Evolutionary conservation across 2,888 invertebrate species (phyloP).

Genomic region (Tortricodes alternella): DNA sequence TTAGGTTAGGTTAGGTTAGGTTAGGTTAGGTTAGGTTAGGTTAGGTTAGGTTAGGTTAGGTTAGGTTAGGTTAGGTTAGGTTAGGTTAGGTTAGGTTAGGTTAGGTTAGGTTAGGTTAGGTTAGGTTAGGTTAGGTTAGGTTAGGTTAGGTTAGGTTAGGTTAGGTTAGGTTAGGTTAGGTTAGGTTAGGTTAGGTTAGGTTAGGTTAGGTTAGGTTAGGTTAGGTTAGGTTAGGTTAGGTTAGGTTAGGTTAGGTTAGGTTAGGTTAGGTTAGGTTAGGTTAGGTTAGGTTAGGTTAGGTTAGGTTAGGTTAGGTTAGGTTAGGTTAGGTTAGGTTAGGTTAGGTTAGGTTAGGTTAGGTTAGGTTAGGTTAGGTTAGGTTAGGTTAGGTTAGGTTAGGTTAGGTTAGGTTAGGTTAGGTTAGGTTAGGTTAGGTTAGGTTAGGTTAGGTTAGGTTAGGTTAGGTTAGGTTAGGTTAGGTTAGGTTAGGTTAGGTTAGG

Average conservation of each 20-base stretch:
- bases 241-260: slow-evolving; percentile 36
- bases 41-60: slow-evolving; percentile 32
- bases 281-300: slow-evolving; percentile 32
- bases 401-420: slow-evolving; percentile 34
- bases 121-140: slow-evolving; percentile 31
- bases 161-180: slow-evolving; percentile 32
- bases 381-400: slow-evolving; percentile 33
- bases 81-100: slow-evolving; percentile 26
- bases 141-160: slow-evolving; percentile 34
- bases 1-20: slow-evolving; percentile 33
- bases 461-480: slow-evolving; percentile 36
- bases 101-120: slow-evolving; percentile 29
- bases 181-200: slow-evolving; percentile 20
- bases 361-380: slow-evolving; percentile 34
- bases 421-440: slow-evolving; percentile 36
- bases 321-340: slow-evolving; percentile 27
- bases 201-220: slow-evolving; percentile 29
- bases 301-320: slow-evolving; percentile 33
- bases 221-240: slow-evolving; percentile 31
- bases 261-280: slow-evolving; percentile 33
- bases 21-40: slow-evolving; percentile 33
- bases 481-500: slow-evolving; percentile 34
- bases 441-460: slow-evolving; percentile 37
- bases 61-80: slow-evolving; percentile 34
- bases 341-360: slow-evolving; percentile 37